Base-by-base conservation (phyloP, 2,113 vertebrate genomes). In the Ammodytes dubius region DNA sequence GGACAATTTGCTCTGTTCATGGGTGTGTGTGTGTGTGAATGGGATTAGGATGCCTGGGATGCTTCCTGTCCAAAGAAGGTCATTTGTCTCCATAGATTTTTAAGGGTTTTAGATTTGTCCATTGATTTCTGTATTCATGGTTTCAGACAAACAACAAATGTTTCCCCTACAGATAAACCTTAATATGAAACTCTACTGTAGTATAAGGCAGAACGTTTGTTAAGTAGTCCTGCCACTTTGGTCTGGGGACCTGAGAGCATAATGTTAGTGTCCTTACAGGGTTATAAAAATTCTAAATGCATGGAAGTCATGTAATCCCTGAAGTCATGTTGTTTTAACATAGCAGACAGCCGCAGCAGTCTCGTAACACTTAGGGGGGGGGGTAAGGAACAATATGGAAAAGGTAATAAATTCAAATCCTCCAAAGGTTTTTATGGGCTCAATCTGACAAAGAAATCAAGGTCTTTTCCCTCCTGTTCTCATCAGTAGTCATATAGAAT, bases 361-460 rank as follows among this genome's bases (percentile, higher is more conserved):
- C 83, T 88, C 79, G 42, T 84, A 86, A 90, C 70, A 13, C 63
- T 52, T 12, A 35, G 57, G 53, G 74, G 57, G 53, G 74, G 35
- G 65, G 83, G 56, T 53, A 76, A 61, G 72, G 61, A 87, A 78
- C 65, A 76, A 87, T 65, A 78, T 63, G 76, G 86, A 85, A 86
- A 72, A 76, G 19, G 71, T 65, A 67, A 40, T 90, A 85, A 86
- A 89, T 85, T 69, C n/a, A 53, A 63, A 68, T 14, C 50, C 58
- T 52, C 66, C 45, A 65, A 19, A 56, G 74, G 59, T 74, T 87
- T 87, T 88, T 71, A 81, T 49, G 49, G 77, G 14, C 39, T 60
- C 63, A 77, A 54, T 78, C 86, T 85, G 87, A 88, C 70, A 91
- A 87, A 88, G 82, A 83, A 79, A 87, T 89, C 80, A 80, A 40